Base-by-base conservation (phyloP, 2,797 vertebrate genomes). In the Dromococcyx pavoninus region DNA sequence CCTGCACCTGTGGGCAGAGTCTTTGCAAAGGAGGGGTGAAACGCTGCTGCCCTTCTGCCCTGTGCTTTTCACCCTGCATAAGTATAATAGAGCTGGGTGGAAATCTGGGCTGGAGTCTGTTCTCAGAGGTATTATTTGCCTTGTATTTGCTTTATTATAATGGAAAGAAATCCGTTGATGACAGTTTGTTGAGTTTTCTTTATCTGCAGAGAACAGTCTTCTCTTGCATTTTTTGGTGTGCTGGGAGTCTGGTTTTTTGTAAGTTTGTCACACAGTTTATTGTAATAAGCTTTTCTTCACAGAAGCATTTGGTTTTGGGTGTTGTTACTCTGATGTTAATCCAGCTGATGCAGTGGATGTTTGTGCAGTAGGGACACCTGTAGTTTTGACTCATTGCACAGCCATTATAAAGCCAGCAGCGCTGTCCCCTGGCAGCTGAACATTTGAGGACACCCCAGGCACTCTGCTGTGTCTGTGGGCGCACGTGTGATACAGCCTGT, bases 11-110 rank as follows among this genome's bases (percentile, higher is more conserved):
- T 30, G 43, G 64, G 10, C 11, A 51, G 50, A 58, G 22, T 32
- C 39, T 67, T 22, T 43, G 27, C 28, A 82, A 54, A 75, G 22
- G 0, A 1, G 11, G 15, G 16, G 9, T 39, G 27, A 76, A 74
- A 48, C 0, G 0, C 48, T 39, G 35, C n/a, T 7, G 9, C 13
- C 24, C 44, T 57, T 77, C 66, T 61, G 17, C 41, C 53, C 46
- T 62, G 25, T 0, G 0, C 33, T 60, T 60, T 70, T 46, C 79
- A 56, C 0, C 0, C 67, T 58, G 41, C 16, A 0, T 13, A 35
- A 61, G 25, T 57, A 13, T 2, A 2, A 27, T 53, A 77, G 41
- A 67, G 30, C 17, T 64, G 70, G 62, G 58, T 78, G 84, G 65
- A 85, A 58, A 73, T 73, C 37, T 72, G 53, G 66, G 44, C 87